Conservation (phyloP, 1,140 invertebrate genomes). For the Microplitis demolitor region DNA sequence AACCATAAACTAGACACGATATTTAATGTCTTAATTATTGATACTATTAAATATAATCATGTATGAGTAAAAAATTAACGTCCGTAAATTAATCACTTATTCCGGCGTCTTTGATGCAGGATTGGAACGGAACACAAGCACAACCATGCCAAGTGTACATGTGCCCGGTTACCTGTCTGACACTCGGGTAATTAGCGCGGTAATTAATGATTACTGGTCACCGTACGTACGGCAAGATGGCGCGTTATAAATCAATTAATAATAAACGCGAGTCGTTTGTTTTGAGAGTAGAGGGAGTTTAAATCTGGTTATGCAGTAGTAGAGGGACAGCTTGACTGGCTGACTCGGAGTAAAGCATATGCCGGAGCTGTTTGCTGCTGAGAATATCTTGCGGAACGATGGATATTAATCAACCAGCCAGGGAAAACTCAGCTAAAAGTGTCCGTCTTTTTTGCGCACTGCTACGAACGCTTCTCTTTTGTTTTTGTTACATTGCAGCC, state of each 20-base stretch:
- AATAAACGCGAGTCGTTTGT: conserved; percentile 36
- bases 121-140: too few species aligned
- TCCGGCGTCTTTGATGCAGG: not conserved
- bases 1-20: too few species aligned
- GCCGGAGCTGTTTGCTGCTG: not conserved
- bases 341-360: not conserved
- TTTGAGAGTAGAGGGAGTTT: conserved; percentile 13
- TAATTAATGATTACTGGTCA: conserved; percentile 50
- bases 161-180: conserved; percentile 26
- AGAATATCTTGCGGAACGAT: too few species aligned
- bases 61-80: too few species aligned
- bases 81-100: not conserved
- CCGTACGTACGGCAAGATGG: conserved; percentile 39
- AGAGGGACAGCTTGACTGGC: not conserved
- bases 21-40: too few species aligned
- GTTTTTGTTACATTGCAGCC: not conserved
- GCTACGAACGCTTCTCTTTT: not conserved
- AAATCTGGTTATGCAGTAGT: not conserved
- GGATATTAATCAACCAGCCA: conserved; percentile 38
- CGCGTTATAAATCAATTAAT: conserved; percentile 52
- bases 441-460: not conserved
- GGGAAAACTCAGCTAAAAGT: conserved; percentile 21
- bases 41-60: too few species aligned
- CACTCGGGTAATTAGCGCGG: conserved; percentile 43
- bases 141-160: not conserved